These are phyloP conservation scores for Lates japonicus DNA, from an alignment of 2,797 vertebrate genomes.

Conservation along the genomic window DNA sequence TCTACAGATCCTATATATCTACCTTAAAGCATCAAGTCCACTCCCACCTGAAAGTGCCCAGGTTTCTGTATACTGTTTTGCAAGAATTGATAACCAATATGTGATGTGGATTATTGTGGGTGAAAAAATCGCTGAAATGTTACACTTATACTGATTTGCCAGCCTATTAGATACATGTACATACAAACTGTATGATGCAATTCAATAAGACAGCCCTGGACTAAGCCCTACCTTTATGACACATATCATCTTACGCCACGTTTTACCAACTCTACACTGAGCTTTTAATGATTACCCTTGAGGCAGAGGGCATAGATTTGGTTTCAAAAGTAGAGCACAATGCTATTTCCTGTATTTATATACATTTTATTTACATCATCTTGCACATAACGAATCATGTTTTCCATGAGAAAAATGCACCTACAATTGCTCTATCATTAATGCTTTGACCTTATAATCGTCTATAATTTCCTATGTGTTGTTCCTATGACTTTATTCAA, in stretches of 20 bases:
- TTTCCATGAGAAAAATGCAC: neutral
- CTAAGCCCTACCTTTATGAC: neutral
- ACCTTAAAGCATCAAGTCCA: neutral
- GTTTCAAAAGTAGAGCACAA: too few relatives aligned
- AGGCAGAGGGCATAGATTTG: too few relatives aligned
- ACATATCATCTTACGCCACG: neutral
- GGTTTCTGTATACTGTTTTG: neutral
- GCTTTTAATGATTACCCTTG: neutral
- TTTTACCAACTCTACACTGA: neutral
- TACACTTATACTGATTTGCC: neutral
- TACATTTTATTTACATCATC: neutral
- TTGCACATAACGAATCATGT: neutral
- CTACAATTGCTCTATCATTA: neutral
- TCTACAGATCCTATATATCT: neutral
- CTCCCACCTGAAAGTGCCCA: neutral
- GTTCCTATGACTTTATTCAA: neutral
- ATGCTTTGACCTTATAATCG: neutral
- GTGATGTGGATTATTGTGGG: neutral
- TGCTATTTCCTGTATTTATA: neutral
- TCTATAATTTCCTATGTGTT: neutral
- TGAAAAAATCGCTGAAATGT: neutral
- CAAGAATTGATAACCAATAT: neutral
- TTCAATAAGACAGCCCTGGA: neutral
- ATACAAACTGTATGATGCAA: neutral
- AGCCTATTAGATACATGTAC: neutral